These are phyloP conservation scores for Phortica okadai DNA, from an alignment of 2,888 invertebrate species.

Conservation along the genomic window DNA sequence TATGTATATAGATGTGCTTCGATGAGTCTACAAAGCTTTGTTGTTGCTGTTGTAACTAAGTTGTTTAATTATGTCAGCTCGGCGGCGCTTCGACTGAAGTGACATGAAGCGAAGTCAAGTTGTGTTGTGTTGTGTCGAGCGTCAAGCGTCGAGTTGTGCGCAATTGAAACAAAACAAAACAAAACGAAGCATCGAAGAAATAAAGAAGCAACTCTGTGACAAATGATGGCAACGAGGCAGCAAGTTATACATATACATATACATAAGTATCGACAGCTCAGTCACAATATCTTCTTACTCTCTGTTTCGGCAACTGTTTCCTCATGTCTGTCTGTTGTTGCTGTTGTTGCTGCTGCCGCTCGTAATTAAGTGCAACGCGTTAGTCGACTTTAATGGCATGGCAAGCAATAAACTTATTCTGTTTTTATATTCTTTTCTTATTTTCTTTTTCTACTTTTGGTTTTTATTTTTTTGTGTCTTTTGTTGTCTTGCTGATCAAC, in stretches of 20 bases:
- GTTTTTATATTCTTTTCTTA: not conserved
- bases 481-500: not conserved
- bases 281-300: not conserved
- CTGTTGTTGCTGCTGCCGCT: not conserved
- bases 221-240: not conserved
- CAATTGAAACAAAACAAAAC: not conserved
- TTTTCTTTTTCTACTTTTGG: not conserved
- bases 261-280: not conserved
- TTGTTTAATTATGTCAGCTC: conserved; percentile 51
- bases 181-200: not conserved
- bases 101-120: too few species aligned
- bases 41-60: conserved; percentile 9
- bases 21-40: not conserved
- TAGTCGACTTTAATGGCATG: not conserved
- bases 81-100: not conserved
- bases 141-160: too few species aligned
- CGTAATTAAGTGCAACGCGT: not conserved
- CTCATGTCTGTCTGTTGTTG: not conserved
- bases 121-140: too few species aligned
- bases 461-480: not conserved
- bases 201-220: too few species aligned
- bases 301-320: too few species aligned
- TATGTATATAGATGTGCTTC: not conserved
- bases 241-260: not conserved
- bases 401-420: not conserved